Conservation (phyloP, 30 jellyfish, hydroid and myxozoan species). For the Cassiopea xamachana region DNA sequence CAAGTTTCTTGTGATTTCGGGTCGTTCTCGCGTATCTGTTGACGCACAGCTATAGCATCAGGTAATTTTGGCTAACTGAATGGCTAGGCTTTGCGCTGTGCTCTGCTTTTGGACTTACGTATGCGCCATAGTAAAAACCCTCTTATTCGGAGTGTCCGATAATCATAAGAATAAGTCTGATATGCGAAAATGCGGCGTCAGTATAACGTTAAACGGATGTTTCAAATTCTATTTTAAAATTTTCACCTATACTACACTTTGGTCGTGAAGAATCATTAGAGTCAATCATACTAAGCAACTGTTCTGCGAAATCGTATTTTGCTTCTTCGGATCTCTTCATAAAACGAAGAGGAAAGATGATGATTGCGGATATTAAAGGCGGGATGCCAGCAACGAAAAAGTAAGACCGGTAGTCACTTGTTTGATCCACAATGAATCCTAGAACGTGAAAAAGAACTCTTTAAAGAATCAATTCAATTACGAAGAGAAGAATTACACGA, state of each 20-base stretch:
- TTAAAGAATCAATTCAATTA: background rate
- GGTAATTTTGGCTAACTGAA: too few species aligned
- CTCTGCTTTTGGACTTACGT: too few species aligned
- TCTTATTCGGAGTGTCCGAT: too few species aligned
- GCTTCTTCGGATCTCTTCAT: background rate
- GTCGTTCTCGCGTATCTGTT: too few species aligned
- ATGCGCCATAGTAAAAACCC: too few species aligned
- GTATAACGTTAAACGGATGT: background rate
- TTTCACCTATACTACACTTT: background rate
- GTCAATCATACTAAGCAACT: background rate
- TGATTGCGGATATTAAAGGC: background rate
- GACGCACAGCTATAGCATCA: too few species aligned
- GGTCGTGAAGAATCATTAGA: background rate
- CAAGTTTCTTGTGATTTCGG: too few species aligned
- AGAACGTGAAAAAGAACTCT: background rate
- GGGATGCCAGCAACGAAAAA: slow-evolving; percentile 43
- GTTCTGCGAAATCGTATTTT: background rate
- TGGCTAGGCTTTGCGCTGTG: too few species aligned
- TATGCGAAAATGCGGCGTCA: too few species aligned
- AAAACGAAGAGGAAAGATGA: background rate
- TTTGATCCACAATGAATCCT: slow-evolving; percentile 35
- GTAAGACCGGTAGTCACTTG: slow-evolving; percentile 9
- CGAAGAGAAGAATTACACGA: background rate
- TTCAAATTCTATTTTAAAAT: background rate
- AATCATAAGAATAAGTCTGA: too few species aligned